Evolutionary conservation across 2,888 invertebrate genomes (phyloP), one percentile per base, ranked within the genome.

Genomic region (Brachyopa scutellaris): DNA sequence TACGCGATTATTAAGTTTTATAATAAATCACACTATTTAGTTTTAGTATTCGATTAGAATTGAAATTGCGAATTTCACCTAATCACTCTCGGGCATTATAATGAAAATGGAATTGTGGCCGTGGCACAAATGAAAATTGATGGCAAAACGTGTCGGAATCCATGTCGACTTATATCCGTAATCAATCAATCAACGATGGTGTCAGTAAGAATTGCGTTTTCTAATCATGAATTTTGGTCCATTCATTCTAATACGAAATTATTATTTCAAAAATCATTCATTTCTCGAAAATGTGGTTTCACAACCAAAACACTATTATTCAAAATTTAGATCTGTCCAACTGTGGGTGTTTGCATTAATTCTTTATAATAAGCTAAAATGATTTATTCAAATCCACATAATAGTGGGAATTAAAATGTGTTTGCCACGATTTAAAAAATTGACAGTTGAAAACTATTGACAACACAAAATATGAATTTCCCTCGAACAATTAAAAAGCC

Each of bases 101-200:
- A 49, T 47, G 33, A 49, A 66, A 55, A 69, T 70, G 45, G 47
- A 19, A 47, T 29, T 55, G 45, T n/a, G 42, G 69, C 31, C 36
- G 15, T 9, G 21, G 59, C 11, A 15, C 36, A 38, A 33, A 69
- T 61, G 45, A 3, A 61, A 62, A 76, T 53, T 69, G 36, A 55
- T 64, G 69, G 21, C 55, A 21, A 47, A 31, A 3, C n/a, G 21
- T 42, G 15, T 11, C 38, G 33, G 40, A 53, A 53, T 61, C 38
- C 53, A 47, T 62, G 40, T 49, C 33, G 47, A 49, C 49, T 47
- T 62, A 55, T 31, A 31, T 49, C 47, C 29, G 40, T 36, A 61
- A 77, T 62, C 70, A 77, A 77, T 70, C 70, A 70, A 62, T 47
- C 49, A 26, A n/a, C n/a, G n/a, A 38, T 45, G 62, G 47, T 57